phyloP scores from a whole-genome alignment of 2,888 invertebrate species.

The Drosophila buzzatii region DNA sequence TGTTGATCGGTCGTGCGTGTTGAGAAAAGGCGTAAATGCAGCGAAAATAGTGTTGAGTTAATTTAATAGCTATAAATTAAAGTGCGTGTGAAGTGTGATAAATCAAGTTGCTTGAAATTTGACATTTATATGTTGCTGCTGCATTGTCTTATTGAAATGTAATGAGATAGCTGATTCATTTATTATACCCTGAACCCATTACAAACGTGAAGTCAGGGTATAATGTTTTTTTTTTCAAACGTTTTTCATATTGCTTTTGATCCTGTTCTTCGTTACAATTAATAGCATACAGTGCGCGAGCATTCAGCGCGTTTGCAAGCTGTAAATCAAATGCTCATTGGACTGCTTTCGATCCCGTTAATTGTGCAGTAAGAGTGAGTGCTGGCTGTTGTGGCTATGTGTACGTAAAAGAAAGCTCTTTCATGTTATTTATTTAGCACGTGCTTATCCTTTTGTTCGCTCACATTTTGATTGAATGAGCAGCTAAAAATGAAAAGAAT shows the following conservation, averaged over 20 bases:
- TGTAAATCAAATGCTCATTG: neutral
- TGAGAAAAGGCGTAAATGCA: neutral
- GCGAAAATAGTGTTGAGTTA: too few species aligned
- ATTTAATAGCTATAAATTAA: neutral
- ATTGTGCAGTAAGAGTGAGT: neutral
- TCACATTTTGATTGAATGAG: neutral
- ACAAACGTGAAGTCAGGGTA: too few species aligned
- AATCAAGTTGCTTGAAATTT: neutral
- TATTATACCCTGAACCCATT: neutral
- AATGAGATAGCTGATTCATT: neutral
- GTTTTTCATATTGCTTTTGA: neutral
- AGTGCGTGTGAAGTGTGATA: neutral
- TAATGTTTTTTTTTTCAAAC: too few species aligned
- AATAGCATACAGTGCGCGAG: neutral
- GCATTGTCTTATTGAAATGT: neutral
- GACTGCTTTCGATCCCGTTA: slow-evolving; percentile 1
- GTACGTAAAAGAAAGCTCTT: neutral
- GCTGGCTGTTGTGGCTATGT: too few species aligned
- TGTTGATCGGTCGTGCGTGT: slow-evolving; percentile 3
- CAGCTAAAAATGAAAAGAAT: neutral
- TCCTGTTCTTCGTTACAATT: neutral
- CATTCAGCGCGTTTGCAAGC: neutral
- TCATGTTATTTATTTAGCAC: neutral
- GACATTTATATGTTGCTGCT: neutral
- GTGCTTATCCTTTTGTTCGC: neutral